A percentile compares a stretch with the other conserved stretches of the same genome.
Evolutionary conservation across 2,797 vertebrate species (phyloP).

Genomic region (Danio jaintianensis): DNA sequence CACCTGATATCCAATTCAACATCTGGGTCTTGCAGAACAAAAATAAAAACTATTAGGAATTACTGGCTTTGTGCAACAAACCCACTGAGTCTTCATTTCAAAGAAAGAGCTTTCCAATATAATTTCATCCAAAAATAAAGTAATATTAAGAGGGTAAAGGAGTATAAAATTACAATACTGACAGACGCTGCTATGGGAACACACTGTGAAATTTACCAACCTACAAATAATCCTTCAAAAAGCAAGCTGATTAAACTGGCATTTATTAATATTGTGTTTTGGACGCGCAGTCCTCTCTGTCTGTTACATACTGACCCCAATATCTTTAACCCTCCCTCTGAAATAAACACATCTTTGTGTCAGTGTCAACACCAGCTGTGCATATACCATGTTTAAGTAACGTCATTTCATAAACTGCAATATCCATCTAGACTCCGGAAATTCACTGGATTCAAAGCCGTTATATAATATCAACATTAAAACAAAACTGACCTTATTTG

Average conservation of each 20-base stretch:
- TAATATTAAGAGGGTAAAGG: constrained; percentile 17
- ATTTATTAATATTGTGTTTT: constrained; percentile 49
- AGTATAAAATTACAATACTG: constrained; percentile 33
- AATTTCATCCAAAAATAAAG: constrained; percentile 34
- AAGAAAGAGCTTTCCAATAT: constrained; percentile 31
- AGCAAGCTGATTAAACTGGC: constrained; percentile 50
- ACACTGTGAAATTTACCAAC: constrained; percentile 26
- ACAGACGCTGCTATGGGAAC: background rate
- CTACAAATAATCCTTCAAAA: constrained; percentile 53
- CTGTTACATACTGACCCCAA: constrained; percentile 35
- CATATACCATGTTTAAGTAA: background rate
- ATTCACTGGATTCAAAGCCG: background rate
- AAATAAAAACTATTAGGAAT: background rate
- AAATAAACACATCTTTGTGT: constrained; percentile 17
- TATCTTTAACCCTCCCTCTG: constrained; percentile 28
- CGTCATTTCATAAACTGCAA: background rate
- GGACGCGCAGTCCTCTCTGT: constrained; percentile 32
- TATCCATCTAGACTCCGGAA: background rate
- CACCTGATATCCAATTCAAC: background rate
- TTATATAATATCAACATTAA: constrained; percentile 12
- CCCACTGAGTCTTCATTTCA: constrained; percentile 2
- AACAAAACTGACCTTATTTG: background rate
- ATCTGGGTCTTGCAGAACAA: background rate
- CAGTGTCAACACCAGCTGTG: background rate
- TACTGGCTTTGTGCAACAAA: constrained; percentile 7